Evolutionary conservation across 2,888 invertebrate genomes (phyloP).

Genomic region (Caenorhabditis becei): DNA sequence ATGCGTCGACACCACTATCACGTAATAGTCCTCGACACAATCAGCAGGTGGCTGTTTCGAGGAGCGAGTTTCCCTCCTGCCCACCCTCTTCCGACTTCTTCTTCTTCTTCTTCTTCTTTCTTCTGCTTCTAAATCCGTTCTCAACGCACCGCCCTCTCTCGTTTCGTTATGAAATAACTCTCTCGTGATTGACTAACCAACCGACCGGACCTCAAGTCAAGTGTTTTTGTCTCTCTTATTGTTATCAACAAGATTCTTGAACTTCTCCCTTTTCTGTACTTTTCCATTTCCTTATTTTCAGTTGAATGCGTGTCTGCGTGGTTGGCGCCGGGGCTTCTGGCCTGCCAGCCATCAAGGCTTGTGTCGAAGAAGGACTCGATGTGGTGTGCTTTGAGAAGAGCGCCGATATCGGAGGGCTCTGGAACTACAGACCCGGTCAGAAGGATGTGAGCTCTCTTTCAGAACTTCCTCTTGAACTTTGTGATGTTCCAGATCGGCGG

Average conservation of each 20-base stretch:
- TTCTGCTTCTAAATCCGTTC: conserved; percentile 6
- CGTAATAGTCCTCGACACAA: conserved; percentile 45
- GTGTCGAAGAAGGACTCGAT: conserved; percentile 77
- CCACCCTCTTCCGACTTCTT: conserved; percentile 4
- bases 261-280: conserved; percentile 29
- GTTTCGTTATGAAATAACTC: not conserved
- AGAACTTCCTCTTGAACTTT: not conserved
- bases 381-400: conserved; percentile 80
- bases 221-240: not conserved
- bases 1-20: conserved; percentile 58
- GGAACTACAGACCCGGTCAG: conserved; percentile 79
- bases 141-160: not conserved
- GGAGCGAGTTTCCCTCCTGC: conserved; percentile 31
- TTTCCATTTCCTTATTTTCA: not conserved
- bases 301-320: conserved; percentile 75
- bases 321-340: conserved; percentile 80
- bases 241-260: conserved; percentile 1
- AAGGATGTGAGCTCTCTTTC: conserved; percentile 51
- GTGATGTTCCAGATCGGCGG: conserved; percentile 67
- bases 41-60: conserved; percentile 50
- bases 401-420: conserved; percentile 78
- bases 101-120: conserved; percentile 18
- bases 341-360: conserved; percentile 79
- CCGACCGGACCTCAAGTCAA: not conserved
- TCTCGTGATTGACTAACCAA: not conserved